Evolutionary conservation across 2,797 vertebrate genomes (phyloP).

Genomic region (Onychomys torridus): DNA sequence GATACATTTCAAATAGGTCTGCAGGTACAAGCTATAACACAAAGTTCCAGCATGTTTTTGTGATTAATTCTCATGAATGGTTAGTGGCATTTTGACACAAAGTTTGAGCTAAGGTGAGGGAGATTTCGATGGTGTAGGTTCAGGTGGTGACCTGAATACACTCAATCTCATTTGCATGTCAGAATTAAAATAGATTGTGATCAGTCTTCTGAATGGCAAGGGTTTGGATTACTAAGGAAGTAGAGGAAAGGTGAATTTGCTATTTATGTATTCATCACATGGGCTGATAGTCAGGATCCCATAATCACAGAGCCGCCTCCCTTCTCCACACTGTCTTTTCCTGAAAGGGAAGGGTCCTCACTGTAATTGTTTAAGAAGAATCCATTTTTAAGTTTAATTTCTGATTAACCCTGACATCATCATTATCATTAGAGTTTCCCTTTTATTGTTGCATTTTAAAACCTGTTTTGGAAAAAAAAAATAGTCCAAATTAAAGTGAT

Average conservation of each 20-base stretch:
- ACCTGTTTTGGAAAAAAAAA: slow-evolving; percentile 12
- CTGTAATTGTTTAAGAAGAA: slow-evolving; percentile 18
- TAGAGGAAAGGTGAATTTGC: neutral
- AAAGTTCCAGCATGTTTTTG: slow-evolving; percentile 77
- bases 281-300: neutral
- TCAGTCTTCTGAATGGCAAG: slow-evolving; percentile 46
- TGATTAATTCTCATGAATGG: slow-evolving; percentile 71
- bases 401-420: slow-evolving; percentile 23
- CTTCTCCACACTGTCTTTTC: neutral
- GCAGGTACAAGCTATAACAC: slow-evolving; percentile 72
- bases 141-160: slow-evolving; percentile 64
- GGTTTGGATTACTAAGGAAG: neutral
- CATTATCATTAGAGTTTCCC: neutral
- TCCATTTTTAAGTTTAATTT: slow-evolving; percentile 37
- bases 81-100: slow-evolving; percentile 77
- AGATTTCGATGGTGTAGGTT: slow-evolving; percentile 57
- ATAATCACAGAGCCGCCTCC: neutral
- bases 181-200: slow-evolving; percentile 55
- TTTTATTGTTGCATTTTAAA: slow-evolving; percentile 55
- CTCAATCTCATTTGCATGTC: slow-evolving; percentile 51
- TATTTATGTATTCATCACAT: neutral
- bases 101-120: slow-evolving; percentile 77
- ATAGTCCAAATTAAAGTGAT: slow-evolving; percentile 27
- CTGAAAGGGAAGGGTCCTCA: slow-evolving; percentile 20
- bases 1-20: slow-evolving; percentile 83